These are phyloP conservation scores for Deilephila porcellus DNA, from an alignment of 2,888 invertebrate species.

Conservation along the genomic window DNA sequence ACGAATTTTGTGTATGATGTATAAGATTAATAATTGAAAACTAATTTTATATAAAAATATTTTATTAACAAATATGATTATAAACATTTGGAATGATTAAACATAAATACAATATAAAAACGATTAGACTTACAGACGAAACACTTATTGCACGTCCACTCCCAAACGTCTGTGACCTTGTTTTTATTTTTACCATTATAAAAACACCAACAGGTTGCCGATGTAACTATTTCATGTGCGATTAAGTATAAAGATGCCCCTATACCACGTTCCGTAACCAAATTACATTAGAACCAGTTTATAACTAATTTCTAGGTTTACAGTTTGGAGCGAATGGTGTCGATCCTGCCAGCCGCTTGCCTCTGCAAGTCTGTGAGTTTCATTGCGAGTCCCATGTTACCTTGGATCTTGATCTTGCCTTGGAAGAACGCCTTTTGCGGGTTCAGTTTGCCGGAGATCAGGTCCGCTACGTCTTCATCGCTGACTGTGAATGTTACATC, in stretches of 20 bases:
- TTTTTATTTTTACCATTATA: constrained; percentile 27
- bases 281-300: constrained; percentile 45
- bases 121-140: constrained; percentile 32
- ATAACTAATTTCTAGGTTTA: constrained; percentile 72
- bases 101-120: constrained; percentile 48
- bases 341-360: constrained; percentile 89
- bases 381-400: constrained; percentile 98
- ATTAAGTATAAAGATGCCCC: constrained; percentile 58
- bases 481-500: constrained; percentile 95
- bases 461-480: constrained; percentile 94
- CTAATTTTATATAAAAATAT: constrained; percentile 6
- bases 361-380: constrained; percentile 94
- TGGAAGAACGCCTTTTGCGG: constrained; percentile 98
- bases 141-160: constrained; percentile 32
- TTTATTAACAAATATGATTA: constrained; percentile 42
- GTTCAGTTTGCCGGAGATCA: constrained; percentile 96
- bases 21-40: not conserved
- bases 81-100: constrained; percentile 67
- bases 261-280: constrained; percentile 63
- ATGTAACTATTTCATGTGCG: constrained; percentile 35
- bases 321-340: constrained; percentile 89
- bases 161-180: constrained; percentile 28
- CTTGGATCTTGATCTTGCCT: constrained; percentile 98
- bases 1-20: too few relatives aligned
- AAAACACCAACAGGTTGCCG: constrained; percentile 31